Evolutionary conservation across 2,888 invertebrate genomes (phyloP).

Genomic region (Drosophila setosimentum): DNA sequence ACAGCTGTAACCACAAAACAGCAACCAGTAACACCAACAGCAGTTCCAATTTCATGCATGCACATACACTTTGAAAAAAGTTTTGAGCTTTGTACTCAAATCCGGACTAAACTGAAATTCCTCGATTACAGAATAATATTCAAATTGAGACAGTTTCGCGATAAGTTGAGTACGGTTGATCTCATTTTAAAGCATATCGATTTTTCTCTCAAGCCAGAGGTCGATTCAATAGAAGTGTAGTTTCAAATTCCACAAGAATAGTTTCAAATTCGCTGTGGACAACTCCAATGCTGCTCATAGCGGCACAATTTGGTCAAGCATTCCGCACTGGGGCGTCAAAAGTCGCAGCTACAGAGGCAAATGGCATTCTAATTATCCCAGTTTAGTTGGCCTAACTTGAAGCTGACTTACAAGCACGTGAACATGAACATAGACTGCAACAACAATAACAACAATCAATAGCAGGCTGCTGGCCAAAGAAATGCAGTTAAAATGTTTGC

Average conservation of each 20-base stretch:
- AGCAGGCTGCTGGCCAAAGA: conserved; percentile 34
- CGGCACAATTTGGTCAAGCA: conserved; percentile 47
- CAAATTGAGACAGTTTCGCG: not conserved
- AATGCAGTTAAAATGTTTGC: conserved; percentile 76
- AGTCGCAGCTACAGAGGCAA: conserved; percentile 56
- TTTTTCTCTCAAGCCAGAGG: not conserved
- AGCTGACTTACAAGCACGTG: conserved; percentile 41
- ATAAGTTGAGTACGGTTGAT: not conserved
- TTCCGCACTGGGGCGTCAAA: conserved; percentile 67
- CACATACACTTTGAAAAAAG: not conserved
- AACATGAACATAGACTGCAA: not conserved
- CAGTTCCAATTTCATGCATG: conserved; percentile 25
- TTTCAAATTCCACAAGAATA: not conserved
- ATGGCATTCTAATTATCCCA: conserved; percentile 67
- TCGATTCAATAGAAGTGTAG: not conserved
- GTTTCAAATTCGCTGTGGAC: conserved; percentile 10
- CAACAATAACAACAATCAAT: conserved; percentile 1
- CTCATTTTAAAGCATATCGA: not conserved
- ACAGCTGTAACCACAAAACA: conserved; percentile 25
- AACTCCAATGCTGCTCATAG: conserved; percentile 39
- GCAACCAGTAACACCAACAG: conserved; percentile 3
- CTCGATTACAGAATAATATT: not conserved
- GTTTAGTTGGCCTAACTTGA: conserved; percentile 37
- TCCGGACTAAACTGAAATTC: not conserved
- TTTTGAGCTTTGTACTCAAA: not conserved